A percentile compares a stretch with the other conserved stretches of the same genome.
phyloP scores from a whole-genome alignment of 2,888 invertebrate genomes.

The Aspidiotus rigidus region DNA sequence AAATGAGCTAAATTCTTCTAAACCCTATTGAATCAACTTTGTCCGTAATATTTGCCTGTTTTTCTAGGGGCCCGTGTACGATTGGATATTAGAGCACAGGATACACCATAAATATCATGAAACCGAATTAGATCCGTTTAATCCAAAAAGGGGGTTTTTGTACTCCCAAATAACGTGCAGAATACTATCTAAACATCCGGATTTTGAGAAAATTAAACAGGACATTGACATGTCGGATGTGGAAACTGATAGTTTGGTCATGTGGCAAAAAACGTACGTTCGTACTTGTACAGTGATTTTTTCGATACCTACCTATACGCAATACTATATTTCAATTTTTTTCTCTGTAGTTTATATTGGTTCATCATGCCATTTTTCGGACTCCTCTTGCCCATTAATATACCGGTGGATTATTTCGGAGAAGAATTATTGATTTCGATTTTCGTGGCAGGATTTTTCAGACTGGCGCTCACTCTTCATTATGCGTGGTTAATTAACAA shows the following conservation, averaged over 20 bases:
- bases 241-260: constrained; percentile 63
- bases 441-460: constrained; percentile 59
- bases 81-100: constrained; percentile 74
- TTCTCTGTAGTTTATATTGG: constrained; percentile 58
- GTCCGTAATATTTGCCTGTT: background rate
- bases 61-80: constrained; percentile 65
- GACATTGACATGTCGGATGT: constrained; percentile 72
- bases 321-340: background rate
- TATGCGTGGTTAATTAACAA: constrained; percentile 65
- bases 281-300: constrained; percentile 5
- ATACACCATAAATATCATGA: constrained; percentile 76
- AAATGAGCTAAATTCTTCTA: constrained; percentile 37
- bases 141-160: constrained; percentile 67
- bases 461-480: constrained; percentile 57
- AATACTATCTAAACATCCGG: constrained; percentile 54
- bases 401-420: constrained; percentile 69
- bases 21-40: background rate
- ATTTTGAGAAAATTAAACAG: constrained; percentile 55
- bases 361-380: constrained; percentile 56
- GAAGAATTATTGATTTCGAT: constrained; percentile 55
- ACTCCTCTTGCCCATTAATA: constrained; percentile 58
- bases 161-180: constrained; percentile 71
- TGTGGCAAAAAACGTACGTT: constrained; percentile 70
- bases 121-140: constrained; percentile 70
- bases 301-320: constrained; percentile 18